Conservation (phyloP, 2,888 invertebrate genomes). For the Sturmia bella region DNA sequence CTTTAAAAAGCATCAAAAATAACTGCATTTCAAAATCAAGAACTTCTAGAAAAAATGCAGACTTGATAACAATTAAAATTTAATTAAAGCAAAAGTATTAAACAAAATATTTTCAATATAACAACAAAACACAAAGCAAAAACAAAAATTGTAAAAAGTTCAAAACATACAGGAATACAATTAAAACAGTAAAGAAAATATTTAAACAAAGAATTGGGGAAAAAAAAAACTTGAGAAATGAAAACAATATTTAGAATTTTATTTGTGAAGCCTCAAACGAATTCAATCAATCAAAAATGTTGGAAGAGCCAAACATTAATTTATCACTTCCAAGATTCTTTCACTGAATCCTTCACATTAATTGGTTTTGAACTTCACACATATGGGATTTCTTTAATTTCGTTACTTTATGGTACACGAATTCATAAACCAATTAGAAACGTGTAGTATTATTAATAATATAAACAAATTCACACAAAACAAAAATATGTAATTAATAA, state of each 20-base stretch:
- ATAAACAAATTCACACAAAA: constrained; percentile 70
- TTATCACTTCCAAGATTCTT: not conserved
- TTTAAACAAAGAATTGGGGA: not conserved
- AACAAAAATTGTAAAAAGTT: constrained; percentile 4
- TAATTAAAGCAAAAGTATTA: constrained; percentile 25
- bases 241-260: constrained; percentile 8
- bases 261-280: constrained; percentile 4
- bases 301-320: not conserved
- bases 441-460: not conserved
- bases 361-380: not conserved
- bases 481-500: constrained; percentile 67
- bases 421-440: constrained; percentile 52
- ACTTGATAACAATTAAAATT: constrained; percentile 28
- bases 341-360: not conserved
- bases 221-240: not conserved
- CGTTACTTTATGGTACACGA: constrained; percentile 22
- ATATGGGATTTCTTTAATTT: constrained; percentile 47
- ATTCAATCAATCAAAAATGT: not conserved
- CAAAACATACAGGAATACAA: constrained; percentile 32
- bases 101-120: not conserved
- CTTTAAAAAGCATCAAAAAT: constrained; percentile 43
- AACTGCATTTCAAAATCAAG: constrained; percentile 53
- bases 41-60: constrained; percentile 44
- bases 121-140: constrained; percentile 33
- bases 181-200: not conserved